phyloP scores from a whole-genome alignment of 2,113 vertebrate genomes.

The Zapus hudsonius region DNA sequence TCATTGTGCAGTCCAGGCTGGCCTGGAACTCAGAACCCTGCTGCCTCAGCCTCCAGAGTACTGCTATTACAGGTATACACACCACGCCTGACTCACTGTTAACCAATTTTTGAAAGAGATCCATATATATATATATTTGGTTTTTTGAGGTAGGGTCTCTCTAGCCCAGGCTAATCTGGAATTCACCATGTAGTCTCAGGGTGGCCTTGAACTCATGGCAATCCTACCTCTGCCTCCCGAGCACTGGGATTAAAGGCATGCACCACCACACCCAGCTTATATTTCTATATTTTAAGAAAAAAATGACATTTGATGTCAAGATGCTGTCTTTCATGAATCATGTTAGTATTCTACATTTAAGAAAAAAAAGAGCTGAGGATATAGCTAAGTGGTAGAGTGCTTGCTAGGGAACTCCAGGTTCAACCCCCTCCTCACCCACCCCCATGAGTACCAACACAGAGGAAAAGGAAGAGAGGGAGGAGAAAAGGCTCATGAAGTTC shows the following conservation, averaged over 20 bases:
- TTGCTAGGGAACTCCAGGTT: not conserved
- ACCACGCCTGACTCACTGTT: not conserved
- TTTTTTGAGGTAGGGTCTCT: no score
- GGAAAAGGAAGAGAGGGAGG: not conserved
- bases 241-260: no score
- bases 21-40: not conserved
- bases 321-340: not conserved
- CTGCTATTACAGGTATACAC: not conserved
- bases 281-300: constrained; percentile 47
- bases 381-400: no score
- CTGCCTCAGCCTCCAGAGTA: not conserved
- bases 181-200: no score
- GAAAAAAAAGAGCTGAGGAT: not conserved
- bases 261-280: not conserved
- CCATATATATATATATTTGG: no score
- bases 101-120: not conserved
- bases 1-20: not conserved
- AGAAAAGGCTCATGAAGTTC: not conserved
- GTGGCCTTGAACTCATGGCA: no score
- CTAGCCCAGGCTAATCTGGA: no score
- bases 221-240: no score
- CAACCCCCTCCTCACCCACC: no score
- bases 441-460: not conserved
- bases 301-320: constrained; percentile 15
- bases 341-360: not conserved